Evolutionary conservation across 1,140 invertebrate genomes (phyloP).

Genomic region (Sarcophaga bullata): DNA sequence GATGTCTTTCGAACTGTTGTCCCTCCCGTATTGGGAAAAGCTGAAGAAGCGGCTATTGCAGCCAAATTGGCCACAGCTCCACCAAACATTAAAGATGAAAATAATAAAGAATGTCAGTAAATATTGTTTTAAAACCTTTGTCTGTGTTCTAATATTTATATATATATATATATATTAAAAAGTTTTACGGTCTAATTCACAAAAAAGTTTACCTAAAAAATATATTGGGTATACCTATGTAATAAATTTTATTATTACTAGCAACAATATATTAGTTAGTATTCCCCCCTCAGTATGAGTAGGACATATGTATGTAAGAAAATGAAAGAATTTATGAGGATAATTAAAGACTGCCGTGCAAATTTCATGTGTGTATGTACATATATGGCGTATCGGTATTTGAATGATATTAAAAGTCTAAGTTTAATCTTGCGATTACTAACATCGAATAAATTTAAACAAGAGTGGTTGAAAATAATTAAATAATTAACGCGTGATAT

Average conservation of each 20-base stretch:
- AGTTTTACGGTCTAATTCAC: not conserved
- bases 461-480: too few species aligned
- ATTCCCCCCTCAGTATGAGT: not conserved
- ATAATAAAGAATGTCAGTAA: slow-evolving; percentile 43
- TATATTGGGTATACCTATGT: not conserved
- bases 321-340: too few species aligned
- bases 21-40: slow-evolving; percentile 58
- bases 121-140: slow-evolving; percentile 54
- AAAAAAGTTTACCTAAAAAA: not conserved
- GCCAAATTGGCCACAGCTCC: slow-evolving; percentile 58
- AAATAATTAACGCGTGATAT: too few species aligned
- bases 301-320: too few species aligned
- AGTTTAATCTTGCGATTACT: too few species aligned
- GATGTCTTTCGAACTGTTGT: slow-evolving; percentile 61
- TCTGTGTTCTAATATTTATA: slow-evolving; percentile 44
- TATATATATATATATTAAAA: not conserved
- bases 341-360: too few species aligned
- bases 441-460: too few species aligned
- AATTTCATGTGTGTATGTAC: too few species aligned
- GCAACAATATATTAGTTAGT: not conserved
- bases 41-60: slow-evolving; percentile 52
- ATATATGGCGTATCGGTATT: too few species aligned
- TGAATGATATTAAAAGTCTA: too few species aligned
- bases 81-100: slow-evolving; percentile 46
- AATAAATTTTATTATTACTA: not conserved